phyloP scores from a whole-genome alignment of 2,888 invertebrate species.

The Cephus sareptanus region DNA sequence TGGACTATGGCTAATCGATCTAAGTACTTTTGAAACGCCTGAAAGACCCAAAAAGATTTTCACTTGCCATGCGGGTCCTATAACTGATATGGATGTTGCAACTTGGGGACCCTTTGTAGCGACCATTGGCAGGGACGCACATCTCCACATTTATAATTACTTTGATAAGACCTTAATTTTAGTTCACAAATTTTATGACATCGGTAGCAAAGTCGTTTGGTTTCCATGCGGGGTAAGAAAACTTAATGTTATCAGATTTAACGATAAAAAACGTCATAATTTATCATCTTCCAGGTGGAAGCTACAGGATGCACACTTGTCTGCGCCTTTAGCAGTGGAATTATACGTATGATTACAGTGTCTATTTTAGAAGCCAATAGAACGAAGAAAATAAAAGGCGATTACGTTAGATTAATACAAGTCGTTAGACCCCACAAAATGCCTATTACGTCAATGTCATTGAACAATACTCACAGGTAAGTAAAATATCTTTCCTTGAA shows the following conservation, averaged over 20 bases:
- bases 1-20: slow-evolving; percentile 81
- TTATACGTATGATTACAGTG: slow-evolving; percentile 70
- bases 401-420: slow-evolving; percentile 52
- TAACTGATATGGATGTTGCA: slow-evolving; percentile 76
- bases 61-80: slow-evolving; percentile 81
- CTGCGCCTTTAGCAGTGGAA: slow-evolving; percentile 79
- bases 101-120: slow-evolving; percentile 78
- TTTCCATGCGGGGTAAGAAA: slow-evolving; percentile 73
- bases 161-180: slow-evolving; percentile 71
- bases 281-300: slow-evolving; percentile 69
- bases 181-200: slow-evolving; percentile 72
- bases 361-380: slow-evolving; percentile 27
- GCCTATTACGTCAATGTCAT: slow-evolving; percentile 71
- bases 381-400: slow-evolving; percentile 18
- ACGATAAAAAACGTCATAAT: background rate
- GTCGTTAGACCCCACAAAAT: slow-evolving; percentile 75
- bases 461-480: slow-evolving; percentile 68
- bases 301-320: slow-evolving; percentile 74
- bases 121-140: slow-evolving; percentile 80
- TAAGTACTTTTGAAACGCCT: slow-evolving; percentile 68
- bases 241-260: background rate
- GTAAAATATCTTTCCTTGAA: background rate
- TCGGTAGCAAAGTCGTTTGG: slow-evolving; percentile 73
- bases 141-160: slow-evolving; percentile 80
- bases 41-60: slow-evolving; percentile 65